These are phyloP conservation scores for Tridacna gigas DNA, from an alignment of 2,888 invertebrate genomes.

Conservation along the genomic window DNA sequence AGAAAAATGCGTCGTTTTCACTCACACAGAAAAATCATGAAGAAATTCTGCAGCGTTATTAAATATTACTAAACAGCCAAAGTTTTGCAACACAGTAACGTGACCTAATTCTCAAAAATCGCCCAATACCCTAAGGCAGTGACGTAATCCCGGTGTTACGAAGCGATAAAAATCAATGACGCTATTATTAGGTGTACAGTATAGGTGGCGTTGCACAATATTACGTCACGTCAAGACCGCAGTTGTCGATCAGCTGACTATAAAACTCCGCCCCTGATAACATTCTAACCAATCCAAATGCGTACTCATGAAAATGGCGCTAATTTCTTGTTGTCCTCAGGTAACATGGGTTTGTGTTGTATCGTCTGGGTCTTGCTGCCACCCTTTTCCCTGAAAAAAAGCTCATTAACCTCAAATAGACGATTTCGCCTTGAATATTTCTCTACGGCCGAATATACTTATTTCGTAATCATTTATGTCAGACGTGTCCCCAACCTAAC, in stretches of 20 bases:
- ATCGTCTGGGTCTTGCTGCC: background rate
- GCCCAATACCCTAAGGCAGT: constrained; percentile 43
- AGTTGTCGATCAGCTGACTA: constrained; percentile 43
- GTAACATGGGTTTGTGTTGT: constrained; percentile 39
- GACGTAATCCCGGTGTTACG: constrained; percentile 48
- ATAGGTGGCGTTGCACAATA: constrained; percentile 47
- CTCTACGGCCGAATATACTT: no score
- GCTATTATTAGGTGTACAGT: constrained; percentile 44
- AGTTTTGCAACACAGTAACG: background rate
- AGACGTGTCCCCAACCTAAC: no score
- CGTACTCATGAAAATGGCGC: constrained; percentile 29
- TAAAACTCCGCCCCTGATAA: constrained; percentile 25
- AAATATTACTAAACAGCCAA: no score
- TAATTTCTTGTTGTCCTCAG: constrained; percentile 50
- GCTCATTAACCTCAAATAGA: background rate
- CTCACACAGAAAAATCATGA: no score
- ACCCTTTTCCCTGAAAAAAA: background rate
- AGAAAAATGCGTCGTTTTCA: no score
- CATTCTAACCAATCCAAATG: constrained; percentile 38
- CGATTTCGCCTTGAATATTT: no score
- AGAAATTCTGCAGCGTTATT: no score
- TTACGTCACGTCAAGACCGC: constrained; percentile 49
- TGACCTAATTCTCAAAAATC: constrained; percentile 45
- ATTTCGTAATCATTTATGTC: no score
- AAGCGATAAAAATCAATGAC: constrained; percentile 54